A percentile compares a stretch with the other conserved stretches of the same genome.
These are phyloP conservation scores for Lucifuga dentata DNA, from an alignment of 2,113 vertebrate genomes.

Conservation along the genomic window DNA sequence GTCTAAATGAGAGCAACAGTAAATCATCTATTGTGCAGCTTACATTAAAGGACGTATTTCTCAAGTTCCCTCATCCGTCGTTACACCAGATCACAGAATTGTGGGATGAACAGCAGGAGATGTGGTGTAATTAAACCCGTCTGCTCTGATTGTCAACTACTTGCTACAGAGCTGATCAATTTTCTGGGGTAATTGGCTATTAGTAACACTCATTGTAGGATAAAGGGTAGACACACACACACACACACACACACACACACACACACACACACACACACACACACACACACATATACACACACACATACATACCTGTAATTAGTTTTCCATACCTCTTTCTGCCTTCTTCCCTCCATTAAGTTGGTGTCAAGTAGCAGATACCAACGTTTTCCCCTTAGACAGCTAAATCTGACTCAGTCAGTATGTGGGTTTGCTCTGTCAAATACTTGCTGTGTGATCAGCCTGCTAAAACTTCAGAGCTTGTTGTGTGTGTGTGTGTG, in stretches of 20 bases:
- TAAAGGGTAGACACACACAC: not conserved
- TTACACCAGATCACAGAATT: no score
- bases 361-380: conserved; percentile 22
- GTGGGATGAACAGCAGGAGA: no score
- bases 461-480: conserved; percentile 53
- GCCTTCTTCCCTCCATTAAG: conserved; percentile 35
- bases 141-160: not conserved
- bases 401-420: conserved; percentile 61
- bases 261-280: conserved; percentile 2
- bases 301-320: conserved; percentile 51
- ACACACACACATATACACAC: conserved; percentile 20
- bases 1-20: no score
- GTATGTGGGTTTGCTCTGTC: conserved; percentile 44
- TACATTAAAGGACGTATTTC: no score
- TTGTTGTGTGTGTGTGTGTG: conserved; percentile 31
- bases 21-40: not conserved
- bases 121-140: conserved; percentile 14
- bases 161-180: conserved; percentile 10
- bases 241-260: conserved; percentile 11
- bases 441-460: conserved; percentile 44
- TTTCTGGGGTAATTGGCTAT: not conserved
- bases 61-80: no score
- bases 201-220: conserved; percentile 8
- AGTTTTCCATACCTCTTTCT: conserved; percentile 43
- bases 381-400: conserved; percentile 60